Evolutionary conservation across 2,113 vertebrate genomes (phyloP).

Genomic region (Tor tambroides): DNA sequence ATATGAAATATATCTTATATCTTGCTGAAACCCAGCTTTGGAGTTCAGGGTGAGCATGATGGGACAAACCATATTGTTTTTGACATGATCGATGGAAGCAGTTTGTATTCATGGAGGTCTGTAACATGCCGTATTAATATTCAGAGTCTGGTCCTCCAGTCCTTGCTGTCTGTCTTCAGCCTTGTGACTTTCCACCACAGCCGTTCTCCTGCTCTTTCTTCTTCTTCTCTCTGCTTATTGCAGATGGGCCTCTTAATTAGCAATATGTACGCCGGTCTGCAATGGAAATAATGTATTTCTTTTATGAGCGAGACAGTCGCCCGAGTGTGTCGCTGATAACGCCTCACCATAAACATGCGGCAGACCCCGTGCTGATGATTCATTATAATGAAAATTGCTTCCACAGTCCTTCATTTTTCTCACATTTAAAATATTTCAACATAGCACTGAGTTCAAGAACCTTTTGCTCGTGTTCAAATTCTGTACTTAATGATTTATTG

Average conservation of each 20-base stretch:
- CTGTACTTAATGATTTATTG: background rate
- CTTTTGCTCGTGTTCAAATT: background rate
- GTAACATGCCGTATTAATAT: slow-evolving; percentile 12
- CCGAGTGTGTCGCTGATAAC: slow-evolving; percentile 55
- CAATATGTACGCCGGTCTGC: slow-evolving; percentile 39
- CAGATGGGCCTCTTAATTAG: slow-evolving; percentile 63
- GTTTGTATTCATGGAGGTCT: slow-evolving; percentile 32
- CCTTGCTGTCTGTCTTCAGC: background rate
- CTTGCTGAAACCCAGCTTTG: background rate
- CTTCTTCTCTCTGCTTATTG: background rate
- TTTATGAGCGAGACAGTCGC: slow-evolving; percentile 37
- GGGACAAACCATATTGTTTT: background rate
- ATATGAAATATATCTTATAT: background rate
- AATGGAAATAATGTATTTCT: slow-evolving; percentile 49
- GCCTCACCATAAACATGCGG: slow-evolving; percentile 15
- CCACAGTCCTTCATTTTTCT: slow-evolving; percentile 34
- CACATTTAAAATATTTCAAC: background rate
- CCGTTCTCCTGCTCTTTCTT: background rate
- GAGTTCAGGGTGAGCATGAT: background rate
- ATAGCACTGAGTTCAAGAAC: background rate
- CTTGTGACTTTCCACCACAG: background rate
- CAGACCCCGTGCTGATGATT: slow-evolving; percentile 13
- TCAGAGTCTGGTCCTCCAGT: slow-evolving; percentile 3
- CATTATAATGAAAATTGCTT: slow-evolving; percentile 1
- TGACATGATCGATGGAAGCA: slow-evolving; percentile 20